phyloP scores from a whole-genome alignment of 2,797 vertebrate species.

The Gallinago stenura region DNA sequence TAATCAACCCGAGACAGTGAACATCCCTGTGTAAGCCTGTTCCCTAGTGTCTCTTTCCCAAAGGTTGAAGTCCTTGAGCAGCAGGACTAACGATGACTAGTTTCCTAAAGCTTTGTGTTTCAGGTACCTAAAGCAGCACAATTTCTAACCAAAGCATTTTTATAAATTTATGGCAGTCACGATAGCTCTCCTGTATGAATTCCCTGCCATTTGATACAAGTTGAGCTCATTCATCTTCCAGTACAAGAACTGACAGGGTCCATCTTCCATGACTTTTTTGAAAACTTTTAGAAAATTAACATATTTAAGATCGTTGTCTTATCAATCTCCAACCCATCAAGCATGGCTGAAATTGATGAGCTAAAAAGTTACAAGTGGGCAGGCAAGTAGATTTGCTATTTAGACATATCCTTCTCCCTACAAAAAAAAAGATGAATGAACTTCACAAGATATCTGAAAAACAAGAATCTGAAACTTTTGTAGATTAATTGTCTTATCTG shows the following conservation, averaged over 20 bases:
- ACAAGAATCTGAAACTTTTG: neutral
- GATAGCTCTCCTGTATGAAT: neutral
- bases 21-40: neutral
- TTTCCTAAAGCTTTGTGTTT: neutral
- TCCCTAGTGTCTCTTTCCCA: neutral
- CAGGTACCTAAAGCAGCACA: neutral
- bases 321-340: neutral
- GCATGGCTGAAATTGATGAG: neutral
- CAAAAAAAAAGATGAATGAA: neutral
- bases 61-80: neutral
- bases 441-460: neutral
- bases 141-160: neutral
- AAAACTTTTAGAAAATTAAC: neutral
- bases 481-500: neutral
- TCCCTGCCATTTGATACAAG: neutral
- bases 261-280: neutral
- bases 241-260: neutral
- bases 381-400: neutral
- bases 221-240: neutral
- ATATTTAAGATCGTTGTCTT: neutral
- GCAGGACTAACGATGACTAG: neutral
- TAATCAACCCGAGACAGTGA: neutral
- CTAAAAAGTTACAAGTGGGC: neutral
- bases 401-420: neutral
- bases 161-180: neutral